Evolutionary conservation across 1,140 invertebrate species (phyloP).

Genomic region (Ostrea denselamellosa): DNA sequence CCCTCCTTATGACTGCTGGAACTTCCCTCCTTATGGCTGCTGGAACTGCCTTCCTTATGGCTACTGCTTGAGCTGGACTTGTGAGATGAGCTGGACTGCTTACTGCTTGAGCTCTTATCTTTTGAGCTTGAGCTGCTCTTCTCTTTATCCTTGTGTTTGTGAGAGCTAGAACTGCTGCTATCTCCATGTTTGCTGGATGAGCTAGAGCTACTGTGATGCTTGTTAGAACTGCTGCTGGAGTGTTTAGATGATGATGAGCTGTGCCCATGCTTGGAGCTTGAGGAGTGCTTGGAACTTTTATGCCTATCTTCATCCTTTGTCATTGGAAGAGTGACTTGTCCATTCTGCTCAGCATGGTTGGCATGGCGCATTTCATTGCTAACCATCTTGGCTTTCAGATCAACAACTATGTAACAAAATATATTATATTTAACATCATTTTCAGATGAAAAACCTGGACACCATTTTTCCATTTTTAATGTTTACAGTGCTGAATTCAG

Average conservation of each 20-base stretch:
- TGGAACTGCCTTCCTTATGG: conserved; percentile 50
- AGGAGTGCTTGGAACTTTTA: conserved; percentile 53
- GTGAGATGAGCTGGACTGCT: conserved; percentile 62
- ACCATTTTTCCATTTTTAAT: too few species aligned
- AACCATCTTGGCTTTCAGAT: conserved; percentile 48
- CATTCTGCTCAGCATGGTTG: conserved; percentile 54
- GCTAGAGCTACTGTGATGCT: conserved; percentile 57
- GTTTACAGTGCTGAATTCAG: too few species aligned
- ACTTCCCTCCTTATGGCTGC: conserved; percentile 41
- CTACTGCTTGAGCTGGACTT: conserved; percentile 59
- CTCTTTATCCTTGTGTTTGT: conserved; percentile 54
- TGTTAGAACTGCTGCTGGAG: conserved; percentile 75
- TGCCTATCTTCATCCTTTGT: conserved; percentile 51
- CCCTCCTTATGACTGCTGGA: too few species aligned
- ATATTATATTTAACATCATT: neutral
- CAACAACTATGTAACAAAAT: conserved; percentile 40
- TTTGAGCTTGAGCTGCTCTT: conserved; percentile 51
- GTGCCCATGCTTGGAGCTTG: conserved; percentile 53
- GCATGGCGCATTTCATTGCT: conserved; percentile 34
- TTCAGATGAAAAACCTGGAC: too few species aligned
- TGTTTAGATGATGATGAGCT: conserved; percentile 62
- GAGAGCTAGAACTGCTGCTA: conserved; percentile 53
- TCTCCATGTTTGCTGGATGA: conserved; percentile 63
- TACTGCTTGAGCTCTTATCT: conserved; percentile 39
- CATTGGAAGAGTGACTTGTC: conserved; percentile 51